Evolutionary conservation across 2,113 vertebrate species (phyloP), one percentile per base, ranked within the genome.

Genomic region (Misgurnus anguillicaudatus): DNA sequence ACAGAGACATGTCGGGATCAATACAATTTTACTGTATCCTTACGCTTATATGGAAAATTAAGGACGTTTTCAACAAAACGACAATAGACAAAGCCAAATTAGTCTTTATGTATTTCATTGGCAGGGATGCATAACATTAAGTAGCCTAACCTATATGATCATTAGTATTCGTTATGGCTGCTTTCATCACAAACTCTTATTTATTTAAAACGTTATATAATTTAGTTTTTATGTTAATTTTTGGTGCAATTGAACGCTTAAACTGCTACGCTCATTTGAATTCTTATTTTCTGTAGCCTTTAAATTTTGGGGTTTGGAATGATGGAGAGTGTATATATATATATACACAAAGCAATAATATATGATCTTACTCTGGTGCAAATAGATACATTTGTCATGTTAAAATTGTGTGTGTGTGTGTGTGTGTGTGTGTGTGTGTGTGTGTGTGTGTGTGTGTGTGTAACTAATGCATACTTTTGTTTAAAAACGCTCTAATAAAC

Each of bases 1-100:
- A 71, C 39, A 64, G 6, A 76, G 68, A 65, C 13, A 45, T n/a
- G 61, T 47, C 38, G 16, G 17, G 64, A 68, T 63, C 36, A 66
- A 53, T 17, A 58, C 51, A 47, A 51, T 36, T 67, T 14, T 60
- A 39, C 67, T 51, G 5, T 38, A 57, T 41, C 51, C 41, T 61
- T 31, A 36, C 21, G 19, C 53, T 21, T 55, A 75, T 36, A 16
- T 47, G 11, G 36, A 75, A 64, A 41, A 31, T 10, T 38, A 77
- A 45, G 75, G 13, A 58, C 21, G 13, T 45, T 57, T 39, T 11
- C 6, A 77, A 31, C 14, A 67, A 31, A n/a, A 57, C 64, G 11
- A 21, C 24, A 36, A 51, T 36, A 5, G 58, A 75, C 24, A 16
- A 38, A 41, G 51, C 68, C 6, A 55, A 39, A 58, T 14, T n/a